Conservation (phyloP, 2,113 vertebrate species). For the Microcebus lehilahytsara region DNA sequence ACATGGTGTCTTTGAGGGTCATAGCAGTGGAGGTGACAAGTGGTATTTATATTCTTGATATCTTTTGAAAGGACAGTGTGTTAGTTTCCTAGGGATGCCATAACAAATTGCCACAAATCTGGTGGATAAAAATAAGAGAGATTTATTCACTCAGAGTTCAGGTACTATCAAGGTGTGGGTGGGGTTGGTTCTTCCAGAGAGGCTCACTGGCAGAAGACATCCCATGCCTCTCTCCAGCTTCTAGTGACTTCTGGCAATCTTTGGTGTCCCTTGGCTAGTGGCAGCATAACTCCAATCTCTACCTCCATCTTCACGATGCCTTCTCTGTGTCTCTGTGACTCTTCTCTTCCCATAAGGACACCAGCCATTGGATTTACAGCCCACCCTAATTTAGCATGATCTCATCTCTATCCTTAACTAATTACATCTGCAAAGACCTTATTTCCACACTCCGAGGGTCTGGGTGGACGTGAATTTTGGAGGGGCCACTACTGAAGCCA, state of each 20-base stretch:
- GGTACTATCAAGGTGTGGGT: background rate
- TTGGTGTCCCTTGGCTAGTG: background rate
- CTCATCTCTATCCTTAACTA: background rate
- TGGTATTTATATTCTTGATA: background rate
- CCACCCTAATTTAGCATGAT: background rate
- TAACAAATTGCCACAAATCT: background rate
- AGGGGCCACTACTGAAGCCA: background rate
- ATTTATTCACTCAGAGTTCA: background rate
- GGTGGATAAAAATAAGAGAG: background rate
- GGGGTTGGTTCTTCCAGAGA: background rate
- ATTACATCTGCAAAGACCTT: background rate
- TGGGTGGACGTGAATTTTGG: background rate
- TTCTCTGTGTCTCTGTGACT: background rate
- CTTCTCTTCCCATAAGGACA: background rate
- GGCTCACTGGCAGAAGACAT: background rate
- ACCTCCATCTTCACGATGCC: too few species aligned
- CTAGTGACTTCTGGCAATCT: background rate
- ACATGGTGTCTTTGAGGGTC: background rate
- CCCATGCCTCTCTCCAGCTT: background rate
- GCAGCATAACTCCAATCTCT: rapidly evolving
- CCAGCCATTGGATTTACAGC: background rate
- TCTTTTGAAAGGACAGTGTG: background rate
- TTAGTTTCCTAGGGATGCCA: background rate
- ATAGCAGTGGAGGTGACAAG: background rate
- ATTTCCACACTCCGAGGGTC: background rate